Evolutionary conservation across 2,888 invertebrate species (phyloP), one percentile per base, ranked within the genome.

Genomic region (Cantharis rufa): DNA sequence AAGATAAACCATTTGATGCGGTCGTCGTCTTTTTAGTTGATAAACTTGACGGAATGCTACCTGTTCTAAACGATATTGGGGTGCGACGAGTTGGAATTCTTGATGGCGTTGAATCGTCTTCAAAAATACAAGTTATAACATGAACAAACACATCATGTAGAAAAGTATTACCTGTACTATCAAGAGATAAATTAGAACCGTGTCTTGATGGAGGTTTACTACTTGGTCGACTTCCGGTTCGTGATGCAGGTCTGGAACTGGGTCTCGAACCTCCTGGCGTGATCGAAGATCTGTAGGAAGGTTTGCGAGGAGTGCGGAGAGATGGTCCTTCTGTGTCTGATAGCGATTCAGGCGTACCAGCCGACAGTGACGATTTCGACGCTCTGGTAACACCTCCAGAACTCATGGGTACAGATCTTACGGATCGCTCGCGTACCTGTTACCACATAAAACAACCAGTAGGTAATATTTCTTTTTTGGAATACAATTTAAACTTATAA

Each of bases 191-290:
- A 85, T 96, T 97, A 68, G 98, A 98, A 81, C 97, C 97, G 86
- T 97, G 96, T 83, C 97, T 93, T 82, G 97, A 97, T 18, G 97
- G 95, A 80, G 98, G 97, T 88, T 97, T 96, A 79, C 96, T 96
- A 78, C 96, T 96, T 78, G 95, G 92, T 82, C 97, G 91, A 81
- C 96, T 96, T 32, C 94, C 94, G 66, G 96, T 95, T 84, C 96
- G 91, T 77, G 96, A 96, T 77, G 94, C 93, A 64, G 97, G 96
- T 86, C 97, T 92, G 79, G 93, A 93, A 80, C 93, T 92, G 62
- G 92, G 91, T 73, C 89, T 87, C 72, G 94, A 94, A 71, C 94
- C 94, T 84, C 94, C 94, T 78, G 95, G 95, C 69, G 95, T 95
- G 80, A 94, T 87, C 27, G 92, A 92, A 70, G 92, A 92, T 85